phyloP scores from a whole-genome alignment of 2,113 vertebrate genomes.

The Hippocampus abdominalis region DNA sequence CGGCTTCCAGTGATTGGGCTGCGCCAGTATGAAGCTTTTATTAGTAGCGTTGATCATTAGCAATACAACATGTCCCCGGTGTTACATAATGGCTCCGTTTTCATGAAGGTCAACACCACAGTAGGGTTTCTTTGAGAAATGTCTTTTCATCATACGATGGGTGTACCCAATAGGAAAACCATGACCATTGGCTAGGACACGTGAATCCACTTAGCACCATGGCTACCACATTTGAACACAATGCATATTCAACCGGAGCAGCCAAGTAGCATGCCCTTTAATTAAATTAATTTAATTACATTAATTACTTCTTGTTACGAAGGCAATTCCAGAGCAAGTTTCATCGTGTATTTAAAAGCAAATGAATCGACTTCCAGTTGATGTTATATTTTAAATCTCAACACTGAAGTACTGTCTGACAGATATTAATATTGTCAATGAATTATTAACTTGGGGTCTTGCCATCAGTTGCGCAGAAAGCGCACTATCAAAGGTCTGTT shows the following conservation, averaged over 20 bases:
- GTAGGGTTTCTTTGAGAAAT: slow-evolving; percentile 33
- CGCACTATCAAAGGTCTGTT: slow-evolving; percentile 11
- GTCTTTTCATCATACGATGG: slow-evolving; percentile 31
- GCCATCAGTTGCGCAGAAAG: not conserved
- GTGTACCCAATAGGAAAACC: not conserved
- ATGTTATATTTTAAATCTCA: not conserved
- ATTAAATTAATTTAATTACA: not conserved
- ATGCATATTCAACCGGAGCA: not conserved
- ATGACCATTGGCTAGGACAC: not conserved
- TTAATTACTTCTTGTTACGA: not conserved
- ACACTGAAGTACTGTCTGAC: not conserved
- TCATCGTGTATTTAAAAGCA: not conserved
- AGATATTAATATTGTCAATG: not conserved
- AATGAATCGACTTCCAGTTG: not conserved
- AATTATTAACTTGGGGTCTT: not conserved
- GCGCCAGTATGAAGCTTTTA: slow-evolving; percentile 11
- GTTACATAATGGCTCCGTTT: slow-evolving; percentile 25
- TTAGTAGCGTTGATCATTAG: slow-evolving; percentile 44
- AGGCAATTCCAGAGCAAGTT: not conserved
- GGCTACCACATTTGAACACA: not conserved
- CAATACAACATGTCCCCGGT: slow-evolving; percentile 22
- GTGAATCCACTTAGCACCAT: not conserved
- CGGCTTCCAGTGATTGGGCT: slow-evolving; percentile 6
- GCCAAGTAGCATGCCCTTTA: not conserved
- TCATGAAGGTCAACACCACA: slow-evolving; percentile 45